Evolutionary conservation across 2,797 vertebrate species (phyloP).

Genomic region (Takifugu ocellatus): DNA sequence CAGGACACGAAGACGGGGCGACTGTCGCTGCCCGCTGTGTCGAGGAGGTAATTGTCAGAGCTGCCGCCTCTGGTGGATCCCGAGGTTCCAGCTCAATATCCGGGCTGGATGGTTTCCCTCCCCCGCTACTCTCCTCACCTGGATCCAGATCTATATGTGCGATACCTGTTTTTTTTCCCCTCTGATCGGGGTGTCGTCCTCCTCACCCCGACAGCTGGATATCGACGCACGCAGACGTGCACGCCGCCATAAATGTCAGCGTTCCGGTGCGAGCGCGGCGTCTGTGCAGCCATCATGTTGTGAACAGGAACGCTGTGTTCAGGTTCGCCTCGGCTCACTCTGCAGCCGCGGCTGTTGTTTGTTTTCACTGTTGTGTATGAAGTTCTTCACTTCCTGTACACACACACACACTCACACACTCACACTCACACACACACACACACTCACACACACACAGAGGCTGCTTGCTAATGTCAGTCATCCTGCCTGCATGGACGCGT

Average conservation of each 20-base stretch:
- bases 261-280: conserved; percentile 23
- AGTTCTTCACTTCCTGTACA: not conserved
- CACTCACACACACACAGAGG: no score
- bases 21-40: conserved; percentile 50
- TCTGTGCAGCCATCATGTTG: conserved; percentile 55
- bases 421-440: no score
- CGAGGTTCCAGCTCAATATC: conserved; percentile 51
- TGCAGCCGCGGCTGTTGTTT: not conserved
- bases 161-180: not conserved
- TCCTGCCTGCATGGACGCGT: not conserved
- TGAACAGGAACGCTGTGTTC: conserved; percentile 48
- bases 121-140: conserved; percentile 6
- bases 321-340: conserved; percentile 24
- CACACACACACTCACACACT: no score
- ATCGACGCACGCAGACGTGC: conserved; percentile 4
- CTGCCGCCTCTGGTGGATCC: conserved; percentile 51
- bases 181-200: no score
- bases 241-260: conserved; percentile 48
- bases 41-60: conserved; percentile 53
- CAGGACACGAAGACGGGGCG: conserved; percentile 27
- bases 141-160: no score
- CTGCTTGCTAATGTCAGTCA: not conserved
- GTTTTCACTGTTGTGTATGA: conserved; percentile 38
- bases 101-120: conserved; percentile 41
- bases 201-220: not conserved